These are phyloP conservation scores for Paramormyrops hopkinsi DNA, from an alignment of 2,797 vertebrate genomes.

Conservation along the genomic window DNA sequence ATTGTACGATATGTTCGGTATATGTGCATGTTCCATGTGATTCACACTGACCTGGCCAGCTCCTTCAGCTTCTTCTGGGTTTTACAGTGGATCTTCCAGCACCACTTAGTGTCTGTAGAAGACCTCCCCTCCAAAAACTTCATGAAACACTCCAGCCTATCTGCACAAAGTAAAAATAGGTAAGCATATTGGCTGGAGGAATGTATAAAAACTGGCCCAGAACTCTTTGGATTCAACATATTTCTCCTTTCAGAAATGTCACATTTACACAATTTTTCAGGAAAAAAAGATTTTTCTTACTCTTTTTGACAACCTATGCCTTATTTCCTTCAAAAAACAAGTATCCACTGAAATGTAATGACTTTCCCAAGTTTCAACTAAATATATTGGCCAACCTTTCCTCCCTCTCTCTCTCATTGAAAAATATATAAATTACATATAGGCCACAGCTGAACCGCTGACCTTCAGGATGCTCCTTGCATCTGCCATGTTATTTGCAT, in stretches of 20 bases:
- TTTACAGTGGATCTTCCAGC: slow-evolving; percentile 98
- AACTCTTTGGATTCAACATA: neutral
- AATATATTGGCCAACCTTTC: neutral
- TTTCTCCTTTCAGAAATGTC: neutral
- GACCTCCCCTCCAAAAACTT: slow-evolving; percentile 81
- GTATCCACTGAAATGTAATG: neutral
- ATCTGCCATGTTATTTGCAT: neutral
- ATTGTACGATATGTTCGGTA: neutral
- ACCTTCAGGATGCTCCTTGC: neutral
- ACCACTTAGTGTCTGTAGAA: slow-evolving; percentile 85
- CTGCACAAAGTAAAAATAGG: slow-evolving; percentile 52
- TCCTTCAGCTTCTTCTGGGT: slow-evolving; percentile 97
- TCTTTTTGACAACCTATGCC: neutral
- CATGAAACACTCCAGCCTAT: slow-evolving; percentile 79
- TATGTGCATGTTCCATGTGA: neutral
- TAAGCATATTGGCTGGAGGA: neutral
- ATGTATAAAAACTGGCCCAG: neutral
- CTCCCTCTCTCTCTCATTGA: neutral
- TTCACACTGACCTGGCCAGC: slow-evolving; percentile 70
- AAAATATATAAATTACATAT: neutral
- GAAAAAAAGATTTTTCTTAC: neutral
- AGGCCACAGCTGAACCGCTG: neutral
- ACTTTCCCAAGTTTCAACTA: neutral
- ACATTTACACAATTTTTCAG: neutral
- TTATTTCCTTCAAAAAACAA: neutral